These are phyloP conservation scores for Parascotia fuliginaria DNA, from an alignment of 2,888 invertebrate genomes.

Conservation along the genomic window DNA sequence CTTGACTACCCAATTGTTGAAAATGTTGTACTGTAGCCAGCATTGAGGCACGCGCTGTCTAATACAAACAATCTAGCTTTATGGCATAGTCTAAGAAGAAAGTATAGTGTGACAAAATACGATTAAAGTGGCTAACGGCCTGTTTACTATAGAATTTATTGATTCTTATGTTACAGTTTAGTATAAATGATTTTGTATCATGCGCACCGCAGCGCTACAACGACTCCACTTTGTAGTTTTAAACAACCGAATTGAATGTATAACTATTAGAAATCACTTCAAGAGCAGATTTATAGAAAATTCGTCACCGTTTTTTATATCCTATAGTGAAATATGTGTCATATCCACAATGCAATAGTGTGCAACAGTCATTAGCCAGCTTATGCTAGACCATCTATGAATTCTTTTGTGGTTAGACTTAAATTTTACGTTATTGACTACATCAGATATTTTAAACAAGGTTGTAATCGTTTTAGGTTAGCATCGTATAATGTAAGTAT, in stretches of 20 bases:
- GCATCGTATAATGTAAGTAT: constrained; percentile 12
- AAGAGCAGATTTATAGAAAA: too few species aligned
- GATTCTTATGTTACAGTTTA: not conserved
- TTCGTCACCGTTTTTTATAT: too few species aligned
- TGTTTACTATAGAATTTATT: not conserved
- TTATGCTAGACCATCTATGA: too few species aligned
- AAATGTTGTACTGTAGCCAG: not conserved
- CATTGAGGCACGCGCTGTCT: not conserved
- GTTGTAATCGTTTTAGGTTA: not conserved
- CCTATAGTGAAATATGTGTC: too few species aligned
- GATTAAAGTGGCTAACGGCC: not conserved
- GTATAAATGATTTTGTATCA: not conserved
- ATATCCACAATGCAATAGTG: too few species aligned
- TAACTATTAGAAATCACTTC: too few species aligned
- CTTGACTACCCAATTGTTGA: not conserved
- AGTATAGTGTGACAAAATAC: not conserved
- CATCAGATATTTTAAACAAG: not conserved
- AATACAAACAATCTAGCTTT: too few species aligned
- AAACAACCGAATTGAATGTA: too few species aligned
- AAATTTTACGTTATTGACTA: constrained; percentile 1
- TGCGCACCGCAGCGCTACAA: not conserved
- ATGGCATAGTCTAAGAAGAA: not conserved
- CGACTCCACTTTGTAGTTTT: too few species aligned
- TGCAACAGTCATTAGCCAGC: too few species aligned
- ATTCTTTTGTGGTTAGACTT: too few species aligned